phyloP scores from a whole-genome alignment of 2,888 invertebrate species.

The Pegoplata infirma region DNA sequence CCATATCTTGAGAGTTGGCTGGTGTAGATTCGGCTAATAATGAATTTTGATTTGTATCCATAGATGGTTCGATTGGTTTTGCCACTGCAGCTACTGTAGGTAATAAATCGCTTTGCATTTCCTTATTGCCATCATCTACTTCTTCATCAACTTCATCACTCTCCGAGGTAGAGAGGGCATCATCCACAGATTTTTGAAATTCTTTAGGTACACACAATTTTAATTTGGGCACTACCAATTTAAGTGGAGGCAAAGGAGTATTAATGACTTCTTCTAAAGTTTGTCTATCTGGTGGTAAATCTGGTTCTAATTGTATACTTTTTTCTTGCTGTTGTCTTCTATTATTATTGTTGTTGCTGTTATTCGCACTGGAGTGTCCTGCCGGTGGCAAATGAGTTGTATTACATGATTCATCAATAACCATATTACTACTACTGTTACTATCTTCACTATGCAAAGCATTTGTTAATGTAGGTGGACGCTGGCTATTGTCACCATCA shows the following conservation, averaged over 20 bases:
- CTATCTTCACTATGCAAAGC: constrained; percentile 65
- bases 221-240: constrained; percentile 82
- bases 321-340: constrained; percentile 5
- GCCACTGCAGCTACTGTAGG: not conserved
- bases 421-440: constrained; percentile 70
- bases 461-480: constrained; percentile 36
- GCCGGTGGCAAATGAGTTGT: constrained; percentile 53
- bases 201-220: constrained; percentile 84
- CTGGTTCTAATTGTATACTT: constrained; percentile 27
- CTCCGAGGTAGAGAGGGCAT: constrained; percentile 75
- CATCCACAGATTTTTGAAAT: constrained; percentile 78
- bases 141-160: constrained; percentile 71
- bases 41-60: constrained; percentile 16
- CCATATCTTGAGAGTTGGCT: constrained; percentile 57
- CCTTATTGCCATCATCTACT: constrained; percentile 59
- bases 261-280: not conserved
- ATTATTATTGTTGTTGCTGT: too few species aligned
- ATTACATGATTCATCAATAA: constrained; percentile 67
- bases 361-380: not conserved
- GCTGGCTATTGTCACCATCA: constrained; percentile 18
- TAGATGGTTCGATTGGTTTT: not conserved
- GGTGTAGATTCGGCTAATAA: constrained; percentile 45
- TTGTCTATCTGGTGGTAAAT: constrained; percentile 48
- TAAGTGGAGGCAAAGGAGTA: constrained; percentile 24
- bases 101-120: not conserved